Evolutionary conservation across 2,113 vertebrate genomes (phyloP), one percentile per base, ranked within the genome.

Genomic region (Pica pica): DNA sequence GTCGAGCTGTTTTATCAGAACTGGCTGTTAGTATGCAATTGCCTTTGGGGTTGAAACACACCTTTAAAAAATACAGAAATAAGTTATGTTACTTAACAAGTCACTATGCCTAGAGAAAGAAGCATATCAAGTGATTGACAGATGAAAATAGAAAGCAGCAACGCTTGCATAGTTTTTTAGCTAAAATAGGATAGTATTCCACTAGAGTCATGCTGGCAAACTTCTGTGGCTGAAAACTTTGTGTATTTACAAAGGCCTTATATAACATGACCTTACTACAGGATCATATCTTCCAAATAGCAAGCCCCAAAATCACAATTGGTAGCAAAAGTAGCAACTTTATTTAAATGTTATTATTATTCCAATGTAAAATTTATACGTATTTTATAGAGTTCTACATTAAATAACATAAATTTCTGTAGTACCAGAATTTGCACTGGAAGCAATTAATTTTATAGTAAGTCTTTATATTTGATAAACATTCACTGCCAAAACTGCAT

Each of bases 31-130:
- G 97, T 70, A 99, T 93, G 30, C 97, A 97, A 93, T 89, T 98
- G 52, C 99, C 99, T 96, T 99, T 99, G 13, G 99, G 98, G 97
- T 98, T 99, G 97, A 99, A 99, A 94, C 99, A 99, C 76, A 99
- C 98, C 99, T 99, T 95, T 56, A 83, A 96, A 91, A 83, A 88
- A 89, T 64, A 92, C 0, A 69, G 46, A 37, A 61, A 78, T 50
- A 0, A 90, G 19, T 83, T 67, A 3, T 23, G 46, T 55, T 85
- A 70, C 20, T 84, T 47, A 83, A 23, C 18, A 83, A 65, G 35
- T 69, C 52, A 74, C 16, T 57, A 23, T 27, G 16, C 30, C 42
- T 55, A 50, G 30, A 49, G 59, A 82, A 77, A 18, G n/a, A 57
- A 80, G 42, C 8, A 18, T 27, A 69, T 26, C 9, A 52, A 88